phyloP scores from a whole-genome alignment of 1,140 invertebrate species.

The Drosophila teissieri region DNA sequence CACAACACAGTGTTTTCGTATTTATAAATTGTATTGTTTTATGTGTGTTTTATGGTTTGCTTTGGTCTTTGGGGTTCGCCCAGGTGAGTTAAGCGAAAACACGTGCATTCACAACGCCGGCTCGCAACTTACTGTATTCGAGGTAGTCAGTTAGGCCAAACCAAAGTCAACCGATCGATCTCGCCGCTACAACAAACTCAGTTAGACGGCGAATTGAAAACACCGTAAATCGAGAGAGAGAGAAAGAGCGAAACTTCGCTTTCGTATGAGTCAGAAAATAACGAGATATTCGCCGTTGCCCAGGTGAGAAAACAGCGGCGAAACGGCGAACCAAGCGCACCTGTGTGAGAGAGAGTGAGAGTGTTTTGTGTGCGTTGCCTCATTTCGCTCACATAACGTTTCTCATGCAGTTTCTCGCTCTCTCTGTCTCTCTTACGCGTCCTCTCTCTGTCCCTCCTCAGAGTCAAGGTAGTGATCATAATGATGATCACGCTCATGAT shows the following conservation, averaged over 20 bases:
- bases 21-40: constrained; percentile 12
- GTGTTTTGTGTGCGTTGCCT: constrained; percentile 73
- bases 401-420: constrained; percentile 76
- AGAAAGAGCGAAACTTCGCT: constrained; percentile 56
- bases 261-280: constrained; percentile 60
- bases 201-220: constrained; percentile 71
- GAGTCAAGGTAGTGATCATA: constrained; percentile 81
- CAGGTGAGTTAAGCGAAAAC: constrained; percentile 68
- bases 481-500: constrained; percentile 49
- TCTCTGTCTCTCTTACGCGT: constrained; percentile 18
- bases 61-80: constrained; percentile 30
- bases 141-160: constrained; percentile 84
- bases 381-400: constrained; percentile 81
- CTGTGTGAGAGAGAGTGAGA: constrained; percentile 74
- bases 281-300: constrained; percentile 10
- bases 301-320: constrained; percentile 7
- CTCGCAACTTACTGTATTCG: constrained; percentile 84
- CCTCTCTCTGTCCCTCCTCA: constrained; percentile 48
- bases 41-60: constrained; percentile 5
- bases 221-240: constrained; percentile 70
- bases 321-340: constrained; percentile 33
- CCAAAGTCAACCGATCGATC: constrained; percentile 46
- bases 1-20: constrained; percentile 19
- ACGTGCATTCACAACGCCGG: constrained; percentile 84
- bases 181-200: constrained; percentile 72